phyloP scores from a whole-genome alignment of 2,888 invertebrate species.

The Tyria jacobaeae region DNA sequence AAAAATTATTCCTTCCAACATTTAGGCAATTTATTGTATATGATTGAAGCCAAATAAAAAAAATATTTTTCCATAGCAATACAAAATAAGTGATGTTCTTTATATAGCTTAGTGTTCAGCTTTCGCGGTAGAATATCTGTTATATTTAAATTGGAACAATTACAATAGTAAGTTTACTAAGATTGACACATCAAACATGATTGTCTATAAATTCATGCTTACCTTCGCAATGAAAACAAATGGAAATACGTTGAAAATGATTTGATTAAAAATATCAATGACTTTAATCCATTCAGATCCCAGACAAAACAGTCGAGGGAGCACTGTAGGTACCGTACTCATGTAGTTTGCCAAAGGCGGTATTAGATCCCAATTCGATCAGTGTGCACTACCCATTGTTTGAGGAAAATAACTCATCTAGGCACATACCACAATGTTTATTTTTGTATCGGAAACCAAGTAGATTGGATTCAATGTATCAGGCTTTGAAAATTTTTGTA shows the following conservation, averaged over 20 bases:
- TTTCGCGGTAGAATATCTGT: no score
- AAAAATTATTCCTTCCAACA: no score
- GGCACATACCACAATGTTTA: slow-evolving; percentile 4
- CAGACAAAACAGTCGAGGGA: slow-evolving; percentile 10
- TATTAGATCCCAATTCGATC: slow-evolving; percentile 19
- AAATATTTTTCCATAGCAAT: no score
- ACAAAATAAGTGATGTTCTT: no score
- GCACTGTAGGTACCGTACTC: slow-evolving; percentile 5
- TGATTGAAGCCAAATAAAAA: no score
- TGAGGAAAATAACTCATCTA: slow-evolving; percentile 14
- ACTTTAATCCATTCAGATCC: slow-evolving; percentile 16
- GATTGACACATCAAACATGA: no score
- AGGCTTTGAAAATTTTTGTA: neutral
- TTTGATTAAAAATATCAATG: slow-evolving; percentile 9
- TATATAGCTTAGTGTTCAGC: no score
- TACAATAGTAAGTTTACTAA: no score
- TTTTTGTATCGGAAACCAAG: slow-evolving; percentile 9
- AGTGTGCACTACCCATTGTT: slow-evolving; percentile 16
- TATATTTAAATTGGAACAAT: no score
- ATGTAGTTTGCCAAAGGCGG: slow-evolving; percentile 20
- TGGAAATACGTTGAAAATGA: neutral
- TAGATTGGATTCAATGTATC: slow-evolving; percentile 1
- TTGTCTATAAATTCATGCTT: neutral
- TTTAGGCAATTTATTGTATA: no score
- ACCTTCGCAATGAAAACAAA: neutral